A percentile compares a stretch with the other conserved stretches of the same genome.
phyloP scores from a whole-genome alignment of 2,797 vertebrate genomes.

The Enteromius thamalakanensis region DNA sequence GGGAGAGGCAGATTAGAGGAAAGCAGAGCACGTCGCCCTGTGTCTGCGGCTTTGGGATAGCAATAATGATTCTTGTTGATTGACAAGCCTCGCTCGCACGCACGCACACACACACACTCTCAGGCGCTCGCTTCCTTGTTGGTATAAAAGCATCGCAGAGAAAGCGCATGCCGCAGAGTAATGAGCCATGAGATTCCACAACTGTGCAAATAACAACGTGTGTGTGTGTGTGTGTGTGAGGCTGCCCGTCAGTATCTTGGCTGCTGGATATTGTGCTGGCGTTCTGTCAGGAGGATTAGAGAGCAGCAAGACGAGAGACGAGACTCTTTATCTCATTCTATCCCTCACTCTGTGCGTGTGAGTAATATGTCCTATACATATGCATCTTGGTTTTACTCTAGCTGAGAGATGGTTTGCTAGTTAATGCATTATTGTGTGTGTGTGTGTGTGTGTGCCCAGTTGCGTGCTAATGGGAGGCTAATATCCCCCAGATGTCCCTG shows the following conservation, averaged over 20 bases:
- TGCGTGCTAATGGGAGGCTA: constrained; percentile 61
- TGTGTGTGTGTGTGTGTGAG: constrained; percentile 36
- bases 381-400: constrained; percentile 24
- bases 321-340: constrained; percentile 38
- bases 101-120: constrained; percentile 17
- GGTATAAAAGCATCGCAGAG: constrained; percentile 50
- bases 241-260: constrained; percentile 52
- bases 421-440: constrained; percentile 38
- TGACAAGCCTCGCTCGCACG: constrained; percentile 52
- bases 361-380: constrained; percentile 25
- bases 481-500: constrained; percentile 64
- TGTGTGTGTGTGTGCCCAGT: constrained; percentile 45
- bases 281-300: constrained; percentile 61
- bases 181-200: constrained; percentile 62
- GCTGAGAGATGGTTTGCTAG: constrained; percentile 24
- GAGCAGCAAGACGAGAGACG: constrained; percentile 62
- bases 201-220: constrained; percentile 46
- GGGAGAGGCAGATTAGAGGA: constrained; percentile 52
- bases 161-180: constrained; percentile 61
- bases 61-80: constrained; percentile 62
- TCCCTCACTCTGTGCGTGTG: constrained; percentile 18
- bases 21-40: constrained; percentile 34
- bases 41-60: constrained; percentile 51
- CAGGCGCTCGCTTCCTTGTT: constrained; percentile 47
- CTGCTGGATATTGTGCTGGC: constrained; percentile 54